Evolutionary conservation across 2,113 vertebrate genomes (phyloP).

Genomic region (Pyxicephalus adspersus): DNA sequence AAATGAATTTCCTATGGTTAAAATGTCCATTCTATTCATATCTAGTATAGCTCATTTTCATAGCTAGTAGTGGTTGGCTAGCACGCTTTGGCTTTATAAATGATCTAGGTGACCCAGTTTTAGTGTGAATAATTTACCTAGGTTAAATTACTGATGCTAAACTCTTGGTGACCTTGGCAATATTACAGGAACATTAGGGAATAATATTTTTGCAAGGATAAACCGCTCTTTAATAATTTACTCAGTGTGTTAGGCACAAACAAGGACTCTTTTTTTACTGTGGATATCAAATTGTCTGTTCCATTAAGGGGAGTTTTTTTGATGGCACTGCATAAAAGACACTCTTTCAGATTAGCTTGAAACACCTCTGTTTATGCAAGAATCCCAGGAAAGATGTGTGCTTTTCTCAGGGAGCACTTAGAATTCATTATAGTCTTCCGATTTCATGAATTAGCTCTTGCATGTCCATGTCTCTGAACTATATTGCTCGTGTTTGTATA

Average conservation of each 20-base stretch:
- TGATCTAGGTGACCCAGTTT: slow-evolving; percentile 30
- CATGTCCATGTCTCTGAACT: slow-evolving; percentile 10
- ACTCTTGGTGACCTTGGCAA: slow-evolving; percentile 52
- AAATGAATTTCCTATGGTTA: not conserved
- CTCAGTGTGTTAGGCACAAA: slow-evolving; percentile 47
- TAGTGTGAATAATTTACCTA: slow-evolving; percentile 46
- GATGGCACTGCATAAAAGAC: slow-evolving; percentile 34
- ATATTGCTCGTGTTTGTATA: not conserved
- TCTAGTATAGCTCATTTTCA: not conserved
- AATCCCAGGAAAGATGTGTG: slow-evolving; percentile 27
- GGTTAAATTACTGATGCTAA: slow-evolving; percentile 42
- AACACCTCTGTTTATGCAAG: slow-evolving; percentile 40
- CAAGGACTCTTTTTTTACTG: slow-evolving; percentile 34
- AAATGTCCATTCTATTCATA: not conserved
- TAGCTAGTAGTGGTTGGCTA: slow-evolving; percentile 3
- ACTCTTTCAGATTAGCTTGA: slow-evolving; percentile 30
- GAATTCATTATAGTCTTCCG: slow-evolving; percentile 9
- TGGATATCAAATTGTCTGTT: slow-evolving; percentile 46
- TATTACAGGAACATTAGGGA: slow-evolving; percentile 52
- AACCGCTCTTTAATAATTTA: slow-evolving; percentile 52
- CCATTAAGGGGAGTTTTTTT: slow-evolving; percentile 42
- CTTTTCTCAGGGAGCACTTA: slow-evolving; percentile 18
- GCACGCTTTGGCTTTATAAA: slow-evolving; percentile 34
- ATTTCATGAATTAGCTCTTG: slow-evolving; percentile 1
- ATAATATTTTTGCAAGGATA: slow-evolving; percentile 54